Percentiles rank a stretch among this genome's conserved stretches.
Evolutionary conservation across 2,113 vertebrate species (phyloP).

Genomic region (Petrocephalus zakoni): DNA sequence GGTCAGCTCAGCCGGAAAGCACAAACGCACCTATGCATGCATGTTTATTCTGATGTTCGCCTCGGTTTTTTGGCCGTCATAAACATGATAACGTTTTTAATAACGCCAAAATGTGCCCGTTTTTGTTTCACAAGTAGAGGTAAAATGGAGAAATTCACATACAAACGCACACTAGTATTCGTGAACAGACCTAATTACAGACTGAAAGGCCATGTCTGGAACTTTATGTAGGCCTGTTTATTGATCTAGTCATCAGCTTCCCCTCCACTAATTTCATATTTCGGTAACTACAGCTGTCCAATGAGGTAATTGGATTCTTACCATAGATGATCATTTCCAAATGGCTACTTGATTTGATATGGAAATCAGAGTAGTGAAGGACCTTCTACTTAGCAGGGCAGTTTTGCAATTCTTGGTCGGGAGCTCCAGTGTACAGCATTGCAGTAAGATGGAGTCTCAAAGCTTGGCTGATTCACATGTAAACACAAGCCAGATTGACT

Average conservation of each 20-base stretch:
- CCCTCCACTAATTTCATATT: background rate
- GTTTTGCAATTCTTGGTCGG: background rate
- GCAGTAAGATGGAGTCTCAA: background rate
- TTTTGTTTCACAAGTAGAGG: background rate
- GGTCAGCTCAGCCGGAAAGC: too few species aligned
- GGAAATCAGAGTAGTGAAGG: background rate
- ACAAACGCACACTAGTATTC: background rate
- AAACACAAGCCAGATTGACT: background rate
- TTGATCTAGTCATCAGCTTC: slow-evolving; percentile 40
- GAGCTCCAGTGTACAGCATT: background rate
- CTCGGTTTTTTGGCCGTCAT: background rate
- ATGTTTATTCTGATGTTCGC: background rate
- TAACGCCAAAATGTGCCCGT: background rate
- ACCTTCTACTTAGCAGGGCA: background rate
- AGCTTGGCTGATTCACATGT: background rate
- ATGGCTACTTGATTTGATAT: background rate
- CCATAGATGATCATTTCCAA: background rate
- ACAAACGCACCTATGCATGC: background rate
- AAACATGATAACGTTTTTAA: background rate
- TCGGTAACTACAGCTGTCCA: background rate
- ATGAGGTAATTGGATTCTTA: slow-evolving; percentile 1
- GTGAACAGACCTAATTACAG: background rate
- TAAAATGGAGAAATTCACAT: background rate
- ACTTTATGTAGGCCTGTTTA: slow-evolving; percentile 10
- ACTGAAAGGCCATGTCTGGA: too few species aligned